phyloP scores from a whole-genome alignment of 1,140 invertebrate genomes.

The Pollicipes pollicipes region DNA sequence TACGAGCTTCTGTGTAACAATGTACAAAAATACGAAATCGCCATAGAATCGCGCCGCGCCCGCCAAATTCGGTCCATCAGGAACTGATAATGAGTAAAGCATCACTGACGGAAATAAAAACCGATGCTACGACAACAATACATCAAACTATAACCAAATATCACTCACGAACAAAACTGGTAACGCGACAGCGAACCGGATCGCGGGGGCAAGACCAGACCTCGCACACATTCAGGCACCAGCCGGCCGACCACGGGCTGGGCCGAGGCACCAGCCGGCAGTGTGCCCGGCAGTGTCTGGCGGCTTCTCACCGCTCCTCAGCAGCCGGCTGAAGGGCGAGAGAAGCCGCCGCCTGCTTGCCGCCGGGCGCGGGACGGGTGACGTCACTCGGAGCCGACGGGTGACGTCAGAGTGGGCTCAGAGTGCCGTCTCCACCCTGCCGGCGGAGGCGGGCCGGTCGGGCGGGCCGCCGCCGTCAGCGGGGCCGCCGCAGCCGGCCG shows the following conservation, averaged over 20 bases:
- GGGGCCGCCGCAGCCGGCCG: no score
- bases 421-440: neutral
- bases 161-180: neutral
- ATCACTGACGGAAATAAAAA: neutral
- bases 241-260: no score
- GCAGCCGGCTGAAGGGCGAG: neutral
- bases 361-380: no score
- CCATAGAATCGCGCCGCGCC: neutral
- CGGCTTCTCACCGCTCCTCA: neutral
- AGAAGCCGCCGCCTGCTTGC: neutral
- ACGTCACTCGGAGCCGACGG: no score
- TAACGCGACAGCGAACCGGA: neutral
- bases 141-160: neutral
- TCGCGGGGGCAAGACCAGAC: no score
- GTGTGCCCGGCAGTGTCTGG: neutral
- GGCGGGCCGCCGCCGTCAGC: no score
- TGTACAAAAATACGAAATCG: neutral
- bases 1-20: neutral
- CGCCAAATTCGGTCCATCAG: neutral
- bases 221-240: neutral
- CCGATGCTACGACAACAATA: neutral
- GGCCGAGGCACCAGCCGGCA: no score
- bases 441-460: no score
- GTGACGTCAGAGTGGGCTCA: neutral
- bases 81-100: neutral